phyloP scores from a whole-genome alignment of 2,113 vertebrate genomes.

The Aramus guarauna region DNA sequence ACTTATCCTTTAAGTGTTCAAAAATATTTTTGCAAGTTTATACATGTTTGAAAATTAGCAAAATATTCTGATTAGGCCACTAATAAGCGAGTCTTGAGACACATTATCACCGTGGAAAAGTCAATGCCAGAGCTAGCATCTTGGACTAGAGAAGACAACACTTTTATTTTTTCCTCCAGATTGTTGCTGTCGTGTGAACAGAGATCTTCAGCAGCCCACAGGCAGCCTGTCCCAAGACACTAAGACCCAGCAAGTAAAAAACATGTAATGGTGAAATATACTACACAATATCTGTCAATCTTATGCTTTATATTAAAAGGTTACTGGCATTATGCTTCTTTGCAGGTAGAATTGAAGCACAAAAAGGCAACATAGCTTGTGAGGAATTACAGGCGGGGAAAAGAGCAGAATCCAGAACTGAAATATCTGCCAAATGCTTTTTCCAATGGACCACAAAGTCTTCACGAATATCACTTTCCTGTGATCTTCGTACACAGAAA shows the following conservation, averaged over 20 bases:
- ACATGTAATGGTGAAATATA: neutral
- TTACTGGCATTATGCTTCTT: neutral
- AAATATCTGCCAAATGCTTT: neutral
- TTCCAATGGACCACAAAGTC: neutral
- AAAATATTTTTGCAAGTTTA: neutral
- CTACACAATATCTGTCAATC: neutral
- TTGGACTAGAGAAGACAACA: neutral
- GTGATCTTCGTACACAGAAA: neutral
- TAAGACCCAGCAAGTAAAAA: neutral
- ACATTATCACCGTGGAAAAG: neutral
- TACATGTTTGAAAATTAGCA: neutral
- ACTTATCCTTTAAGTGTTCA: neutral
- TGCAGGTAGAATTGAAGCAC: neutral
- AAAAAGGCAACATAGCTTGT: neutral
- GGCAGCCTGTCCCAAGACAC: neutral
- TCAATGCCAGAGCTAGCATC: neutral
- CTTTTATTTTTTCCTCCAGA: neutral
- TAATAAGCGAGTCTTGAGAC: neutral
- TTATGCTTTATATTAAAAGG: neutral
- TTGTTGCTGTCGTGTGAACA: neutral
- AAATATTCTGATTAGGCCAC: neutral
- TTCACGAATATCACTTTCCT: neutral
- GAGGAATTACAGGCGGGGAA: neutral
- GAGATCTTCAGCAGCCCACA: neutral
- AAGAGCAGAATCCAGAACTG: neutral